Conservation (phyloP, 2,113 vertebrate genomes). For the Galemys pyrenaicus region DNA sequence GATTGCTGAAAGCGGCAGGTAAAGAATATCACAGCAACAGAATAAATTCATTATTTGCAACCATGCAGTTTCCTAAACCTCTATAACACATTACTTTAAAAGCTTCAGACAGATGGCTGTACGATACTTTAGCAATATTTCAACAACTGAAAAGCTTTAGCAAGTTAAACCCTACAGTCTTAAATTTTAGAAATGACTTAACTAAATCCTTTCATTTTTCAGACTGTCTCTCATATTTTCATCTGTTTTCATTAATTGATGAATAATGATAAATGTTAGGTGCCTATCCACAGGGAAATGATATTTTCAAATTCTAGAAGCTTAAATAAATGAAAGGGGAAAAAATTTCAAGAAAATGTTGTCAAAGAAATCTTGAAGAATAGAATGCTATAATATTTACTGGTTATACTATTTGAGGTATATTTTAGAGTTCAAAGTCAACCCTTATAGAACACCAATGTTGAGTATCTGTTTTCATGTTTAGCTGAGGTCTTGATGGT, state of each 20-base stretch:
- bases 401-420: neutral
- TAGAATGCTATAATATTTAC: neutral
- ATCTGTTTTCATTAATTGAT: neutral
- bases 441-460: neutral
- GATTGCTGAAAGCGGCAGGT: neutral
- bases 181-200: neutral
- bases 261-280: constrained; percentile 17
- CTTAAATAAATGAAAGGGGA: constrained; percentile 42
- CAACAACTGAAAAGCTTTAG: neutral
- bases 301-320: constrained; percentile 55
- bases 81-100: neutral
- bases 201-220: neutral
- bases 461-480: neutral
- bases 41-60: neutral
- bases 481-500: neutral
- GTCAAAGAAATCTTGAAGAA: constrained; percentile 52
- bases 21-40: neutral
- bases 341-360: constrained; percentile 66
- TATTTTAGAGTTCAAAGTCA: neutral
- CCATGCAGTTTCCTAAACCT: neutral
- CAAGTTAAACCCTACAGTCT: neutral
- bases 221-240: neutral
- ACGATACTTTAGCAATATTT: constrained; percentile 10
- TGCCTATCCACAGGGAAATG: constrained; percentile 1
- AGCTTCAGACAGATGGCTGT: neutral